phyloP scores from a whole-genome alignment of 1,140 invertebrate genomes.

The Neodiprion virginianus region DNA sequence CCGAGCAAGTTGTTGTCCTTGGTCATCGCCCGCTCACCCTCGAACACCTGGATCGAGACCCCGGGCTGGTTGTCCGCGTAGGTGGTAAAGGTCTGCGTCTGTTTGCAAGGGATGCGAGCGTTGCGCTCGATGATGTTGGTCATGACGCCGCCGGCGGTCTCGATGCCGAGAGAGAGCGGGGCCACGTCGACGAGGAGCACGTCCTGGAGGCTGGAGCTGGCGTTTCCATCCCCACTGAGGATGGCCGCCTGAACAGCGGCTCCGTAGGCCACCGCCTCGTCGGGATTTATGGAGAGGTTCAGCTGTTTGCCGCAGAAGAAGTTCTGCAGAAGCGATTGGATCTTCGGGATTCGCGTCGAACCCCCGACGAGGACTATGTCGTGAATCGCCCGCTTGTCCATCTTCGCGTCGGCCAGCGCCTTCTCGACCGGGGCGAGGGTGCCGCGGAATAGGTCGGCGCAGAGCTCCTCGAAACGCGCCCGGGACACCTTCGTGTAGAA shows the following conservation, averaged over 20 bases:
- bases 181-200: conserved; percentile 65
- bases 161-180: conserved; percentile 71
- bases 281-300: conserved; percentile 64
- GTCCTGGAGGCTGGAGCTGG: conserved; percentile 55
- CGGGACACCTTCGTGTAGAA: conserved; percentile 60
- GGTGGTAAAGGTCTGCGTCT: conserved; percentile 70
- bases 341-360: conserved; percentile 69
- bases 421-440: conserved; percentile 66
- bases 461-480: conserved; percentile 61
- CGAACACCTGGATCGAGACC: conserved; percentile 72
- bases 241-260: conserved; percentile 62
- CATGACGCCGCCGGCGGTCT: conserved; percentile 63
- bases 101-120: conserved; percentile 68
- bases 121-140: conserved; percentile 64
- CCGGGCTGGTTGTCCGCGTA: conserved; percentile 75
- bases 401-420: conserved; percentile 72
- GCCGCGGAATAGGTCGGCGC: conserved; percentile 35
- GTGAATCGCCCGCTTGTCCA: conserved; percentile 71
- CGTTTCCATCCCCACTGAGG: conserved; percentile 51
- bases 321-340: conserved; percentile 61
- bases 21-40: conserved; percentile 75
- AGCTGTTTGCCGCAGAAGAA: conserved; percentile 61
- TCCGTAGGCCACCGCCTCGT: conserved; percentile 62
- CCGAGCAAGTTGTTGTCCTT: conserved; percentile 76
- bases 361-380: conserved; percentile 78